Conservation (phyloP, 2,113 vertebrate genomes). For the Dascyllus trimaculatus region DNA sequence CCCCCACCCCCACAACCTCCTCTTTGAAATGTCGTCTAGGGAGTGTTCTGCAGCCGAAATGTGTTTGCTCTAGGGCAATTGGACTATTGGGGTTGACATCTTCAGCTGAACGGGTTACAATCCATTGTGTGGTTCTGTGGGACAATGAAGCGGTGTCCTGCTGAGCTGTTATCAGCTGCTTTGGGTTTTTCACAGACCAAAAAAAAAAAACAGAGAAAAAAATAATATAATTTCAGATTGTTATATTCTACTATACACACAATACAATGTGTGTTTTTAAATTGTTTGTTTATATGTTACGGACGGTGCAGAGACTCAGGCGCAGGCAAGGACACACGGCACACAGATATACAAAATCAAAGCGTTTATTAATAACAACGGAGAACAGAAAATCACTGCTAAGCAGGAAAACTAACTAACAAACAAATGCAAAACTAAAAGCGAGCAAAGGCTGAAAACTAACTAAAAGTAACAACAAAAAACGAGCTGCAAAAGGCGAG, state of each 20-base stretch:
- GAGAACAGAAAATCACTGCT: too few relatives aligned
- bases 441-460: too few relatives aligned
- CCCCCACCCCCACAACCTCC: slow-evolving; percentile 51
- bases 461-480: too few relatives aligned
- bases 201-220: neutral
- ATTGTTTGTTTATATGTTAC: too few relatives aligned
- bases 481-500: too few relatives aligned
- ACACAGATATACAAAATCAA: too few relatives aligned
- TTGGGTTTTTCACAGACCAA: neutral
- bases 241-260: neutral
- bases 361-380: too few relatives aligned
- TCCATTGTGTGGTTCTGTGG: slow-evolving; percentile 31
- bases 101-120: slow-evolving; percentile 35
- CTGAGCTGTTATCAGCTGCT: slow-evolving; percentile 1
- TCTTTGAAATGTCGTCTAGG: slow-evolving; percentile 66
- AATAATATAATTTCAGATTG: neutral
- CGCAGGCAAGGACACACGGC: too few relatives aligned
- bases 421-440: too few relatives aligned
- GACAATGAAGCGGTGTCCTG: neutral
- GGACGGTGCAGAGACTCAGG: too few relatives aligned
- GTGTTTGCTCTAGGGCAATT: slow-evolving; percentile 56
- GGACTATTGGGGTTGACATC: slow-evolving; percentile 56
- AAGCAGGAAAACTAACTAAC: too few relatives aligned
- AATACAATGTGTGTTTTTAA: neutral
- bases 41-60: slow-evolving; percentile 62